These are phyloP conservation scores for Athrips mouffetella DNA, from an alignment of 2,888 invertebrate genomes.

Conservation along the genomic window DNA sequence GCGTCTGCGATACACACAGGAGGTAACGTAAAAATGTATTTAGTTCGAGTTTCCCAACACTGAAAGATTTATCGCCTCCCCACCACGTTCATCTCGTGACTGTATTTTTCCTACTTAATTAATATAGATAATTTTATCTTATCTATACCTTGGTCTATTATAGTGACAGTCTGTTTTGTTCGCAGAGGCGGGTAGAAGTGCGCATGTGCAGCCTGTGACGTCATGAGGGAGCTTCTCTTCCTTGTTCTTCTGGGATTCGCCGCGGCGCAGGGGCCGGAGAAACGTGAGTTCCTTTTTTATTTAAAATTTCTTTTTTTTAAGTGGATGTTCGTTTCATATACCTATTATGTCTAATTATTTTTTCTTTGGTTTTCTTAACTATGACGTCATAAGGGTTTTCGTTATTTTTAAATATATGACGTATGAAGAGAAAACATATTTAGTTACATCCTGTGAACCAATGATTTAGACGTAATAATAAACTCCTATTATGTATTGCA, in stretches of 20 bases:
- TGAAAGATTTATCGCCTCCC: neutral
- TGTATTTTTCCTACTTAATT: conserved; percentile 67
- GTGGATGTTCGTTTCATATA: neutral
- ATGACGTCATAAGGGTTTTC: no score
- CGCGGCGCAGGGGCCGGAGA: conserved; percentile 50
- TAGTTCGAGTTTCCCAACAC: no score
- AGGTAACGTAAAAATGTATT: no score
- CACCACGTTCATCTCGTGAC: conserved; percentile 58
- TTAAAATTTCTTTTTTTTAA: neutral
- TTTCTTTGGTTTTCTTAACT: no score
- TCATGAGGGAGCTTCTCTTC: conserved; percentile 31
- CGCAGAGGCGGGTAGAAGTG: conserved; percentile 50
- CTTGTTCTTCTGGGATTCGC: conserved; percentile 42
- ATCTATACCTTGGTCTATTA: conserved; percentile 42
- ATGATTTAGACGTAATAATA: no score
- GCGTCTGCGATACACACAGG: no score
- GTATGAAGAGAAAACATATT: no score
- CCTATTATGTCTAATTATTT: neutral
- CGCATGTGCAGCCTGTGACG: conserved; percentile 28
- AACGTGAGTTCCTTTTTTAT: conserved; percentile 43
- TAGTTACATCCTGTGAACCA: no score
- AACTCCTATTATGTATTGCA: no score
- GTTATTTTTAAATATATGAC: no score
- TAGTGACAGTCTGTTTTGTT: conserved; percentile 45
- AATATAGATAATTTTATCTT: conserved; percentile 64